Evolutionary conservation across 2,888 invertebrate species (phyloP).

Genomic region (Drosophila affinis): DNA sequence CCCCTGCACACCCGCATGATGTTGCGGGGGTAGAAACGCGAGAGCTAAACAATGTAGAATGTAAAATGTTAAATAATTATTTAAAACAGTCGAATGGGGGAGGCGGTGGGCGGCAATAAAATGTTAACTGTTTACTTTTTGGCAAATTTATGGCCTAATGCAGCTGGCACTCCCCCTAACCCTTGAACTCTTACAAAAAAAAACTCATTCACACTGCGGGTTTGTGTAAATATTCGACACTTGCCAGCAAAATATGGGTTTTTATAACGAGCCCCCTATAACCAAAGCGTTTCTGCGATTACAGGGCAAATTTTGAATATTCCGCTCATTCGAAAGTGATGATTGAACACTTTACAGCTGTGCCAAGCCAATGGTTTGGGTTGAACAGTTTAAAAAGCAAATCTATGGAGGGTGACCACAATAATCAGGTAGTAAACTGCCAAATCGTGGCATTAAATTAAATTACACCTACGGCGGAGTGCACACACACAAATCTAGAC

Average conservation of each 20-base stretch:
- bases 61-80: constrained; percentile 77
- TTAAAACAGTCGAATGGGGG: constrained; percentile 48
- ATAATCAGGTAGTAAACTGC: constrained; percentile 46
- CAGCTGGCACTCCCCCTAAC: constrained; percentile 46
- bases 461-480: constrained; percentile 39
- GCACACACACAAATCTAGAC: background rate
- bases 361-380: too few species aligned
- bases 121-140: constrained; percentile 75
- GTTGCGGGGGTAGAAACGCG: constrained; percentile 33
- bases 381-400: constrained; percentile 6
- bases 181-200: background rate
- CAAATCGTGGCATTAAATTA: constrained; percentile 57
- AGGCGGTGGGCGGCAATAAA: constrained; percentile 42
- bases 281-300: too few species aligned
- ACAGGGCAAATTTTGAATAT: too few species aligned
- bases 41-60: constrained; percentile 77
- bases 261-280: too few species aligned
- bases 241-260: constrained; percentile 6
- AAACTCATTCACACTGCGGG: constrained; percentile 28
- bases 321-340: too few species aligned
- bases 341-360: background rate
- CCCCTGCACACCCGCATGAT: constrained; percentile 38
- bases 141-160: constrained; percentile 72
- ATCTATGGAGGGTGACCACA: constrained; percentile 21
- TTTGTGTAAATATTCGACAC: constrained; percentile 27